phyloP scores from a whole-genome alignment of 2,888 invertebrate species.

The Cryptops parisi region DNA sequence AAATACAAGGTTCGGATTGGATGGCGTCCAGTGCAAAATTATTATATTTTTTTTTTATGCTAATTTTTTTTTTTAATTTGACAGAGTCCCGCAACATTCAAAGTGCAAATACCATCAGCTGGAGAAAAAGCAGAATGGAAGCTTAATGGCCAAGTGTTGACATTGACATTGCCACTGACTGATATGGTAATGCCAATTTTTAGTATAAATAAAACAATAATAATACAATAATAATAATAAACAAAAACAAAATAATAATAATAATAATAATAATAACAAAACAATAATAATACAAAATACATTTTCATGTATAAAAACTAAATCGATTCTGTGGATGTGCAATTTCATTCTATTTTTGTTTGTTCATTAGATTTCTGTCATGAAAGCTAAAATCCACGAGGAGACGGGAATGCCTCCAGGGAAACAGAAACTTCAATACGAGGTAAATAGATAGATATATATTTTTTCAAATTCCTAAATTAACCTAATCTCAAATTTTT shows the following conservation, averaged over 20 bases:
- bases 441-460: slow-evolving; percentile 39
- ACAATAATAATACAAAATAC: no score
- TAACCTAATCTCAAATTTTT: no score
- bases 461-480: no score
- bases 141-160: slow-evolving; percentile 74
- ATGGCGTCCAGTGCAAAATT: neutral
- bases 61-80: neutral
- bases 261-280: no score
- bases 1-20: slow-evolving; percentile 38
- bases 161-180: slow-evolving; percentile 28
- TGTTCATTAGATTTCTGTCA: slow-evolving; percentile 42
- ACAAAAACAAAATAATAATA: no score
- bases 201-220: no score
- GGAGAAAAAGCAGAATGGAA: slow-evolving; percentile 92
- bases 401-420: slow-evolving; percentile 85
- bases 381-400: slow-evolving; percentile 77
- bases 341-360: neutral
- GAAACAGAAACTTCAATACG: slow-evolving; percentile 91
- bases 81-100: slow-evolving; percentile 37
- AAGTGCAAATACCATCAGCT: slow-evolving; percentile 64
- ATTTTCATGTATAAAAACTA: neutral
- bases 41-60: no score
- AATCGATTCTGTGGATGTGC: no score
- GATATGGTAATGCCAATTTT: slow-evolving; percentile 13
- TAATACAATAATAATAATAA: no score